Evolutionary conservation across 2,888 invertebrate genomes (phyloP), one percentile per base, ranked within the genome.

Genomic region (Agrochola macilenta): DNA sequence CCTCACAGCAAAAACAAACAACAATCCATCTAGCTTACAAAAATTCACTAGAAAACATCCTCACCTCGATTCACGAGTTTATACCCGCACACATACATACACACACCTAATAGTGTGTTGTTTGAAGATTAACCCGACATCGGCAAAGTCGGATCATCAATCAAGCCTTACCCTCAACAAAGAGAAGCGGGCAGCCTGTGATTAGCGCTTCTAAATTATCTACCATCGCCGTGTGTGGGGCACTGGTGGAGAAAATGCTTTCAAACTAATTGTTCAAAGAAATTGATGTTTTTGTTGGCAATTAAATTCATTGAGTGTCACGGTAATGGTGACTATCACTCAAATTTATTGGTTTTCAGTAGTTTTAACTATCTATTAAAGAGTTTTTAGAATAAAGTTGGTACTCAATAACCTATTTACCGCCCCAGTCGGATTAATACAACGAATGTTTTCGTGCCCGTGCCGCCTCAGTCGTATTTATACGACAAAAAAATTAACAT

Each of bases 141-240:
- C 86, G 90, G 88, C 83, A 79, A 88, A 91, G 92, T 89, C 91
- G 90, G 91, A 89, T 93, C 95, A 95, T 95, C 95, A 95, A 95
- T 95, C 95, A 95, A 91, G 91, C 89, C 87, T 89, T 88, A 90
- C 92, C 83, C 92, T 92, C 93, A 90, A 93, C 94, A 93, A 93
- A 93, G 93, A 91, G 91, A 91, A 88, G 89, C 81, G 88, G 88
- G 89, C 89, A 90, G 91, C 91, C 91, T 92, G 94, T 95, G 95
- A 95, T 95, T 95, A 95, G 94, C 92, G 90, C 78, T 89, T 91
- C 90, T 91, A 92, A 93, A 95, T 94, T 95, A 95, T 95, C 94
- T 93, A 89, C 92, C 86, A 88, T 86, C 86, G 86, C 87, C 85
- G 83, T 81, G 72, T 74, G 79, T 84, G 80, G 82, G 82, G 78